phyloP scores from a whole-genome alignment of 2,888 invertebrate species.

The Watsonalla binaria region DNA sequence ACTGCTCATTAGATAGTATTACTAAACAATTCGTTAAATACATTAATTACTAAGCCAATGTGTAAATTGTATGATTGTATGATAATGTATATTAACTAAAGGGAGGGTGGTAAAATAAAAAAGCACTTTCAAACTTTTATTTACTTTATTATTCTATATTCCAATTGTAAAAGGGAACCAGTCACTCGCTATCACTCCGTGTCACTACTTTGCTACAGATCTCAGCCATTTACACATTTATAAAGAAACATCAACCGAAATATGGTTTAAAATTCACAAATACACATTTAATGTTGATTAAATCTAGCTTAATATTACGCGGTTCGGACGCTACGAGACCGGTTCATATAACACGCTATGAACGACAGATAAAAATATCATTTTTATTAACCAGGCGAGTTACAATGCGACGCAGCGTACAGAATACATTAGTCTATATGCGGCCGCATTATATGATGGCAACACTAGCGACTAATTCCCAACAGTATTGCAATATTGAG shows the following conservation, averaged over 20 bases:
- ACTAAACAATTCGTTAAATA: neutral
- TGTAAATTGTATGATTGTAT: constrained; percentile 47
- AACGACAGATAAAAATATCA: constrained; percentile 13
- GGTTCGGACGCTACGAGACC: constrained; percentile 48
- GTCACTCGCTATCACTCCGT: constrained; percentile 72
- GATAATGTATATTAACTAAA: constrained; percentile 50
- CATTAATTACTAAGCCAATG: constrained; percentile 10
- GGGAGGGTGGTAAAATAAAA: constrained; percentile 46
- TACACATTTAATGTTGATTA: constrained; percentile 77
- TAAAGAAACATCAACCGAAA: constrained; percentile 75
- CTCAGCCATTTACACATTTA: constrained; percentile 74
- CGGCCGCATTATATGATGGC: constrained; percentile 25
- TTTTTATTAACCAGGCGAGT: constrained; percentile 25
- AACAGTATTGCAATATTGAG: neutral
- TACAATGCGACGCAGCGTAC: constrained; percentile 12
- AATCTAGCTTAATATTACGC: constrained; percentile 57
- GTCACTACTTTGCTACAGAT: constrained; percentile 70
- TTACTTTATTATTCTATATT: constrained; percentile 74
- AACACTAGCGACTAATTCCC: neutral
- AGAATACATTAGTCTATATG: constrained; percentile 18
- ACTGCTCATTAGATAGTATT: neutral
- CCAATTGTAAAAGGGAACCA: constrained; percentile 77
- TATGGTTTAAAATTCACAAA: constrained; percentile 75
- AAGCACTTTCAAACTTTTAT: constrained; percentile 66
- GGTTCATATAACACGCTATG: constrained; percentile 18